Conservation (phyloP, 2,888 invertebrate species). For the Syrista parreyssii region DNA sequence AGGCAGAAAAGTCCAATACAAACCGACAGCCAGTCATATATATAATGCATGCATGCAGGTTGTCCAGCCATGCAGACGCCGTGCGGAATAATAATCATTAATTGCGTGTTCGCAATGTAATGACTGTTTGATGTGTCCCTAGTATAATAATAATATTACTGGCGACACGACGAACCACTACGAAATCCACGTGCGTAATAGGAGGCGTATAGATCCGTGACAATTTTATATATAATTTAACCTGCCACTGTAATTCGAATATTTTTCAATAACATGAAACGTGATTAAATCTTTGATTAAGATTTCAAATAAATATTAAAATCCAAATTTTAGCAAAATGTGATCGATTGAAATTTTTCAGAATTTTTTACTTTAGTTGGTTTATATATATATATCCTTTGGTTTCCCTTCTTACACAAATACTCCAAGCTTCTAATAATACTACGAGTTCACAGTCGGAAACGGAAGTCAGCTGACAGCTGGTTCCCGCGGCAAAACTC, state of each 20-base stretch:
- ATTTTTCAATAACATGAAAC: not conserved
- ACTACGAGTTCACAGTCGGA: constrained; percentile 27
- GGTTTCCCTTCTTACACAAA: constrained; percentile 6
- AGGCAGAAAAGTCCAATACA: not conserved
- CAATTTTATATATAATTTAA: not conserved
- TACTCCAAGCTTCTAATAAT: constrained; percentile 33
- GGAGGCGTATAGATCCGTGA: not conserved
- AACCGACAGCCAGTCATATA: not conserved
- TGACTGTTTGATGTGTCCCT: constrained; percentile 21
- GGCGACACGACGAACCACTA: constrained; percentile 2
- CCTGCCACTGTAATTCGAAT: not conserved
- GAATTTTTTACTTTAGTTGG: not conserved
- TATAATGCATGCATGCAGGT: not conserved
- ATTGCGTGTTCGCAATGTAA: constrained; percentile 21
- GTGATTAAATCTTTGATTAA: not conserved
- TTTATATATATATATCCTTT: not conserved
- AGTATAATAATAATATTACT: constrained; percentile 16
- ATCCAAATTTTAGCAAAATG: not conserved
- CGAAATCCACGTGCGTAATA: not conserved
- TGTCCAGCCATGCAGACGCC: constrained; percentile 6
- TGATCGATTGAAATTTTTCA: not conserved
- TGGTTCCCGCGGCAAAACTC: constrained; percentile 33
- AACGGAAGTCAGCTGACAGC: constrained; percentile 44
- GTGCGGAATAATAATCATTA: constrained; percentile 31
- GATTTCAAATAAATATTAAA: not conserved